Base-by-base conservation (phyloP, 2,888 invertebrate genomes). In the Cryptosula pallasiana region DNA sequence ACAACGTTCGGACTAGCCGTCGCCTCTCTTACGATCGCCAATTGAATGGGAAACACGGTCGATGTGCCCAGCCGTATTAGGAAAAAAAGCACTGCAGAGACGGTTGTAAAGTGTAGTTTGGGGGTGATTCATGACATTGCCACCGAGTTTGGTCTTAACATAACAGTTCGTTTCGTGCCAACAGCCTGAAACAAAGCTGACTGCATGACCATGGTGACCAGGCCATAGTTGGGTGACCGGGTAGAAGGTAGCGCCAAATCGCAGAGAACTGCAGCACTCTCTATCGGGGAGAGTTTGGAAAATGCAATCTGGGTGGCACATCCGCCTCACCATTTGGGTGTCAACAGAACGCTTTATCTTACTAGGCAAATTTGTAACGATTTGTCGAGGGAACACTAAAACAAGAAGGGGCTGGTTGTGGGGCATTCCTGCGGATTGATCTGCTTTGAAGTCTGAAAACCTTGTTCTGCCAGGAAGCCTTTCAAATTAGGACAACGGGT, bases 331-430 rank as follows among this genome's bases (percentile, higher is more conserved):
- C 45, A 45, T 20, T 45, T 45, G 45, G 45, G 45, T 45, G 45
- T 45, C 20, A 20, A 45, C 45, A 45, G 45, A 45, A 45, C 45
- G 9, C 45, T 45, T 5, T 45, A 5, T 45, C 45, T 45, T 45
- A 20, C 20, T 45, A 5, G 45, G 20, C 45, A 45, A 13, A 45
- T 45, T 45, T 45, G 45, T 45, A 45, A 20, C 20, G 45, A 20
- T 20, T 20, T 45, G 45, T 45, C 45, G 20, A 13, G 45, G 9
- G 9, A 45, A 72, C 32, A 23, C 72, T 20, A 73, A 74, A 69
- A n/a, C 55, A 45, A 13, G 45, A 45, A 45, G 5, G 20, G 45
- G 45, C 45, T 45, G 45, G 45, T 13, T 45, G 45, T 13, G 45
- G 20, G 45, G 9, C 45, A 20, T 45, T 5, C 45, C 20, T 5